Evolutionary conservation across 2,113 vertebrate genomes (phyloP), one percentile per base, ranked within the genome.

Genomic region (Oenanthe melanoleuca): DNA sequence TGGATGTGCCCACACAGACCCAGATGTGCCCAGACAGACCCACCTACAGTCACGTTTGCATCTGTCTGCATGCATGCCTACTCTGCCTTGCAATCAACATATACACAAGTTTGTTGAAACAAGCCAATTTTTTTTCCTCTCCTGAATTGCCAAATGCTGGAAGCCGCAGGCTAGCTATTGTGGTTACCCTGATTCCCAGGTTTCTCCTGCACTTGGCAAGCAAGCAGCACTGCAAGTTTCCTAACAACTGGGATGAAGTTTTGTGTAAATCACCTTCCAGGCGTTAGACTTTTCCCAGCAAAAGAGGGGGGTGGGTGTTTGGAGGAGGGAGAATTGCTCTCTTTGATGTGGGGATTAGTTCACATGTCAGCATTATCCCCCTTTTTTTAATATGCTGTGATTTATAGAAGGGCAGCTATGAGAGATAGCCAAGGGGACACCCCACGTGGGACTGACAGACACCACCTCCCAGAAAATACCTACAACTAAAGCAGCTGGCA

Each of bases 331-430:
- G 78, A 83, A 70, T 77, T 90, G 89, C 75, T 89, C 34, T 79
- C 94, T 96, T 96, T 96, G 97, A 96, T 95, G 92, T 96, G 92
- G 92, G 94, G 95, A 96, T 97, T 96, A 96, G 95, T 97, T 97
- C 95, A 97, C 93, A 97, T 94, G 95, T 96, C 94, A 88, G 61
- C 74, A 86, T 95, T 96, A 96, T 93, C 70, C 91, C 94, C 33
- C 4, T 88, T 93, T 92, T 94, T 92, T 89, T 83, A 96, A 96
- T 91, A 91, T 93, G 80, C 81, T 90, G 94, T 93, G 95, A 97
- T 94, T 95, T 97, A 95, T 78, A 82, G 91, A 44, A 82, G 82
- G 89, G 71, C 3, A 2, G 71, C 78, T 87, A 70, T 80, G 91
- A 92, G 87, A 87, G 91, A 88, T 44, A 96, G 93, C 92, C 88